Base-by-base conservation (phyloP, 2,888 invertebrate species). In the Chaetogeoica ovagalla region DNA sequence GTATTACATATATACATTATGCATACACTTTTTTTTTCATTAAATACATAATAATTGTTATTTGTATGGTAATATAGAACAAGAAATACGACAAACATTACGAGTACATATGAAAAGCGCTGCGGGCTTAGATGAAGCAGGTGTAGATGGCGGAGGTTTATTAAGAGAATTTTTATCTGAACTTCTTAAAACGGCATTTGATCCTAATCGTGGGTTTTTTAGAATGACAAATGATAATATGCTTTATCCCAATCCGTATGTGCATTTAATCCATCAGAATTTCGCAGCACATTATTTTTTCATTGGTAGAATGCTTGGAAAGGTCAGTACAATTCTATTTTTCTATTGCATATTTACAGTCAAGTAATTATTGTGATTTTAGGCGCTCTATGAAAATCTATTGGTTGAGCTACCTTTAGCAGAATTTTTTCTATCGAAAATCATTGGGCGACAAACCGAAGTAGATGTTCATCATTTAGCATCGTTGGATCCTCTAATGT, bases 91-190 rank as follows among this genome's bases (percentile, higher is more conserved):
- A 83, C 88, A 93, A 82, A 93, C 93, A 85, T 91, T 98, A 85
- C 89, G 96, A 69, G 94, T 98, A 6, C 95, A 96, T 85, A 89
- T 98, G 83, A 91, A 96, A 66, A 98, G 97, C 85, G 91, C 91
- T 81, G 93, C 94, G 1, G 98, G 98, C 0, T 88, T 96, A 19
- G 94, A 96, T 84, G 98, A 99, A 86, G 96, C 96, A 0, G 99
- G 98, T 0, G 94, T 98, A 3, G 99, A 99, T 86, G 98, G 98
- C 3, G 98, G 98, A 2, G 98, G 98, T 0, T 90, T 99, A 19
- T 97, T 97, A 85, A 90, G 98, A 69, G 99, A 99, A 86, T 98
- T 98, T 86, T 88, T 98, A 5, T 93, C 94, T 1, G 97, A 98
- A 86, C 88, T 98, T 15, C 89, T 98, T 48, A 96, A 95, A 89